A percentile compares a stretch with the other conserved stretches of the same genome.
Evolutionary conservation across 2,113 vertebrate species (phyloP).

Genomic region (Sigmodon hispidus): DNA sequence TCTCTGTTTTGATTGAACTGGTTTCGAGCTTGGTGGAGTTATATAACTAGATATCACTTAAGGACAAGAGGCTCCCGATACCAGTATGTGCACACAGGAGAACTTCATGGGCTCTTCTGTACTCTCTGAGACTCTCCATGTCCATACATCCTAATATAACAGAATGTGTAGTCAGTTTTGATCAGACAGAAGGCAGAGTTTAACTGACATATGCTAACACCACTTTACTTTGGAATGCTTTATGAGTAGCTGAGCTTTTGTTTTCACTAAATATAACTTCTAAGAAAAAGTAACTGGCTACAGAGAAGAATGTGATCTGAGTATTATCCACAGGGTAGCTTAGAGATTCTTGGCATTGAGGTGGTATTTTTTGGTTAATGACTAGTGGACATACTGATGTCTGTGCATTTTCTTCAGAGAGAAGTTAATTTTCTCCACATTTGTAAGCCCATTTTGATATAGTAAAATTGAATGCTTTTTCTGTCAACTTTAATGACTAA

Average conservation of each 20-base stretch:
- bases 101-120: neutral
- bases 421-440: neutral
- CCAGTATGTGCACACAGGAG: neutral
- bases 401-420: slow-evolving; percentile 4
- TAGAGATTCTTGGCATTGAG: neutral
- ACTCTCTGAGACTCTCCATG: neutral
- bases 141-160: neutral
- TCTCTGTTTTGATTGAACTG: neutral
- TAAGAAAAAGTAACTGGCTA: neutral
- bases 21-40: neutral
- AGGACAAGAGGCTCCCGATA: neutral
- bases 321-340: neutral
- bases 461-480: neutral
- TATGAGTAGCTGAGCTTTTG: neutral
- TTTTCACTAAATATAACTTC: slow-evolving; percentile 7
- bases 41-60: neutral
- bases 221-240: neutral
- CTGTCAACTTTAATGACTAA: neutral
- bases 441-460: neutral
- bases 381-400: neutral
- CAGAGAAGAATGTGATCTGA: neutral
- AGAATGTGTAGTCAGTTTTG: neutral
- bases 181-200: neutral
- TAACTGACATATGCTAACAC: neutral
- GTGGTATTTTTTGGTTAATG: neutral